Conservation (phyloP, 2,888 invertebrate species). For the Scelioninae gen. 1 region DNA sequence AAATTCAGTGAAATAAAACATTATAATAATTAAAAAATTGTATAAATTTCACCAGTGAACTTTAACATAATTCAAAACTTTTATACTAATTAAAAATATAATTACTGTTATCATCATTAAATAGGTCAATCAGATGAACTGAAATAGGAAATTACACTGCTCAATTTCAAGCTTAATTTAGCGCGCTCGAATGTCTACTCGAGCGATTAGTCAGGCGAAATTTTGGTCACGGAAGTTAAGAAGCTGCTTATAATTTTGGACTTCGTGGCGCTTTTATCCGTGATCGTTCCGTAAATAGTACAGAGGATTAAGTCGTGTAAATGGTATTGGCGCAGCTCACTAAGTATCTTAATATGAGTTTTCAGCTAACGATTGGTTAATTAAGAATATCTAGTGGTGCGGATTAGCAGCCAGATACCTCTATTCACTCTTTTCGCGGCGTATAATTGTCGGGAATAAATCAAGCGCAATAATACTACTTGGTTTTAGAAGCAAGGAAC, state of each 20-base stretch:
- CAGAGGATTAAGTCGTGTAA: slow-evolving; percentile 49
- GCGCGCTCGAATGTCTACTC: slow-evolving; percentile 17
- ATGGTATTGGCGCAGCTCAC: slow-evolving; percentile 48
- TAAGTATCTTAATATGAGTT: slow-evolving; percentile 54
- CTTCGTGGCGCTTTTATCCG: slow-evolving; percentile 51
- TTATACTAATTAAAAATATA: slow-evolving; percentile 16
- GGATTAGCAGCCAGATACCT: slow-evolving; percentile 37
- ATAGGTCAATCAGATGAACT: slow-evolving; percentile 14
- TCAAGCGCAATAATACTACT: slow-evolving; percentile 33
- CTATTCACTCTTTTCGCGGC: slow-evolving; percentile 6
- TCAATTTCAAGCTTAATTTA: slow-evolving; percentile 25
- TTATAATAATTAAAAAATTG: too few species aligned
- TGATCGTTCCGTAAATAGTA: slow-evolving; percentile 40
- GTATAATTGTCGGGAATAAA: slow-evolving; percentile 62
- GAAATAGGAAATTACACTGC: slow-evolving; percentile 9
- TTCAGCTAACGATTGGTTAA: slow-evolving; percentile 60
- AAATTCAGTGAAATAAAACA: too few species aligned
- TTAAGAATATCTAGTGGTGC: slow-evolving; percentile 38
- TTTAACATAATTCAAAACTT: too few species aligned
- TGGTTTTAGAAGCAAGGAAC: slow-evolving; percentile 1
- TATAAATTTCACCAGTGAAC: too few species aligned
- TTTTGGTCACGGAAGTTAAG: slow-evolving; percentile 34
- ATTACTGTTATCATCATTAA: slow-evolving; percentile 16
- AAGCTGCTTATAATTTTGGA: slow-evolving; percentile 61
- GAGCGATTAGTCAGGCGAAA: slow-evolving; percentile 39